Percentiles rank a stretch among this genome's conserved stretches.
These are phyloP conservation scores for Herminia tarsipennalis DNA, from an alignment of 2,888 invertebrate species.

Conservation along the genomic window DNA sequence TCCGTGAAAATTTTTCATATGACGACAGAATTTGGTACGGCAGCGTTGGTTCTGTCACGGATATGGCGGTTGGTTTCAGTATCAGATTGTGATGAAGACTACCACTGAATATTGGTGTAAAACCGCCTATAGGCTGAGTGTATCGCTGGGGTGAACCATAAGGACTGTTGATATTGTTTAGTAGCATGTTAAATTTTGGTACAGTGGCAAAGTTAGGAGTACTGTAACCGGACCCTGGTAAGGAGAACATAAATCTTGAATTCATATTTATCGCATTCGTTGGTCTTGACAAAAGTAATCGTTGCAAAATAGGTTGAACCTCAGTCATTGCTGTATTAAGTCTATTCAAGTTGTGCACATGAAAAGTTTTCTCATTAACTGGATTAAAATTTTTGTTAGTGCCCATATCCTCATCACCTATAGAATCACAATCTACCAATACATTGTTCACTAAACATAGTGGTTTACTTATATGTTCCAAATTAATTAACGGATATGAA, in stretches of 20 bases:
- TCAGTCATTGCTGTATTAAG: not conserved
- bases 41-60: constrained; percentile 6
- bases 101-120: constrained; percentile 1
- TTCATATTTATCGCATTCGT: not conserved
- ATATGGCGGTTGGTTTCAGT: constrained; percentile 7
- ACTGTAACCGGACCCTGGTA: not conserved
- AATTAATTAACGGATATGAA: not conserved
- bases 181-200: not conserved
- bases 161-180: not conserved
- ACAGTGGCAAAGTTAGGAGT: not conserved
- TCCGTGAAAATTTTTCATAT: constrained; percentile 28
- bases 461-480: not conserved
- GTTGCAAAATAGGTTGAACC: constrained; percentile 1
- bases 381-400: not conserved
- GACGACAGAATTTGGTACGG: constrained; percentile 12
- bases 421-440: not conserved
- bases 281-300: not conserved
- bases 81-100: constrained; percentile 11
- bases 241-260: not conserved
- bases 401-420: not conserved
- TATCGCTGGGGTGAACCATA: not conserved
- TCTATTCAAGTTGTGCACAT: constrained; percentile 1
- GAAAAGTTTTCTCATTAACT: not conserved
- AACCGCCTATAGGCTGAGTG: not conserved
- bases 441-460: constrained; percentile 2